Evolutionary conservation across 2,797 vertebrate species (phyloP), one percentile per base, ranked within the genome.

Genomic region (Sorex maritimensis): DNA sequence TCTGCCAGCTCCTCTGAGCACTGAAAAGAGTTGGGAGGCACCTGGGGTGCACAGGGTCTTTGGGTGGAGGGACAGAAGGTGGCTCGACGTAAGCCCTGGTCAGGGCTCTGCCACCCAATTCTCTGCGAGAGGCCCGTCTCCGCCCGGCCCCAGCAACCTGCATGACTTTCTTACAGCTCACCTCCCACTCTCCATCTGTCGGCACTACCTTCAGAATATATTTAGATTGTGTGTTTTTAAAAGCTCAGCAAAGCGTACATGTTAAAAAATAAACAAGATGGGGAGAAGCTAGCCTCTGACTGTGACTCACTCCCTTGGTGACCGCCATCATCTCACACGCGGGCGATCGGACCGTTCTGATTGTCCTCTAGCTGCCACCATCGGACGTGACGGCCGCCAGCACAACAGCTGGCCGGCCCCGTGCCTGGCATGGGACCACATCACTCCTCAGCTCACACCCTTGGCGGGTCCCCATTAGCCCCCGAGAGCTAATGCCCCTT

Each of bases 161-260:
- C 26, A 1, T 49, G 21, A 6, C 2, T 81, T 55, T 63, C 61
- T n/a, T 74, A 24, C 24, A 68, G 75, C 65, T 34, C 55, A 79
- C 83, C 65, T 46, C 46, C 75, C 73, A 90, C 77, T 63, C 78
- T 68, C 80, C 58, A 80, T 91, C 91, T 90, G 73, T 78, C 65
- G 75, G 67, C 68, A 28, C 11, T 2, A 28, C 73, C 65, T 92
- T 86, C 83, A 80, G 82, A 41, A 58, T 49, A 30, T 74, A 88
- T 71, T 80, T 61, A 79, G 52, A 88, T n/a, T 78, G 41, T 68
- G 28, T 77, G 84, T 80, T 90, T 85, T 80, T 82, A 90, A 77
- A 94, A 71, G 46, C 41, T 78, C 17, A 26, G 80, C 38, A 69
- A 90, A 93, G 38, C 30, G 21, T 81, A 90, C 91, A 28, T 75